A percentile compares a stretch with the other conserved stretches of the same genome.
Evolutionary conservation across 1,140 invertebrate species (phyloP).

Genomic region (Nymphalis io): DNA sequence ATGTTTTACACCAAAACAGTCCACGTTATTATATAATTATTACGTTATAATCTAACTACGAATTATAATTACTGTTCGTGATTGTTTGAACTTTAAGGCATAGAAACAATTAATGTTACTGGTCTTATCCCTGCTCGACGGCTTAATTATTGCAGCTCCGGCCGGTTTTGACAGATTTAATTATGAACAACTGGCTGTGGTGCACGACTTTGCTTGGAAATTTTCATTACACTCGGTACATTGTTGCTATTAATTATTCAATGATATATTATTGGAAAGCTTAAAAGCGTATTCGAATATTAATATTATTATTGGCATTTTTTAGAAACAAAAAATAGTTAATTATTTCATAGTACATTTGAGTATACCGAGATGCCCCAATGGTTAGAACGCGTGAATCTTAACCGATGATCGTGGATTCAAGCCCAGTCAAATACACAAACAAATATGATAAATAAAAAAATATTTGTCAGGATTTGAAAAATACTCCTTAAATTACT

Average conservation of each 20-base stretch:
- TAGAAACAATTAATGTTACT: conserved; percentile 31
- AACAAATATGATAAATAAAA: no score
- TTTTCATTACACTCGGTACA: neutral
- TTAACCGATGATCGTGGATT: no score
- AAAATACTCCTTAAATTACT: neutral
- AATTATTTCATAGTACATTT: no score
- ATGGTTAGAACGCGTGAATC: no score
- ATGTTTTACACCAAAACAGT: no score
- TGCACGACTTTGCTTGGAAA: conserved; percentile 5
- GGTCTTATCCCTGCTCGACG: conserved; percentile 24
- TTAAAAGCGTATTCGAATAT: no score
- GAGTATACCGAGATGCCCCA: no score
- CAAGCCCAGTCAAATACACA: no score
- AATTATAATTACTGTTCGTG: neutral
- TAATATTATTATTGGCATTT: no score
- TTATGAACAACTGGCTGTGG: conserved; percentile 25
- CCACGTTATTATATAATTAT: no score
- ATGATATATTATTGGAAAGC: neutral
- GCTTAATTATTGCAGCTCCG: conserved; percentile 30
- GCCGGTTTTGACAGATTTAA: conserved; percentile 34
- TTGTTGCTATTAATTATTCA: neutral
- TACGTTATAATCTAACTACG: neutral
- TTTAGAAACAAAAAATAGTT: no score
- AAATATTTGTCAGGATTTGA: neutral
- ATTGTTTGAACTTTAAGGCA: conserved; percentile 9